Base-by-base conservation (phyloP, 2,888 invertebrate genomes). In the Osedax frankpressi region DNA sequence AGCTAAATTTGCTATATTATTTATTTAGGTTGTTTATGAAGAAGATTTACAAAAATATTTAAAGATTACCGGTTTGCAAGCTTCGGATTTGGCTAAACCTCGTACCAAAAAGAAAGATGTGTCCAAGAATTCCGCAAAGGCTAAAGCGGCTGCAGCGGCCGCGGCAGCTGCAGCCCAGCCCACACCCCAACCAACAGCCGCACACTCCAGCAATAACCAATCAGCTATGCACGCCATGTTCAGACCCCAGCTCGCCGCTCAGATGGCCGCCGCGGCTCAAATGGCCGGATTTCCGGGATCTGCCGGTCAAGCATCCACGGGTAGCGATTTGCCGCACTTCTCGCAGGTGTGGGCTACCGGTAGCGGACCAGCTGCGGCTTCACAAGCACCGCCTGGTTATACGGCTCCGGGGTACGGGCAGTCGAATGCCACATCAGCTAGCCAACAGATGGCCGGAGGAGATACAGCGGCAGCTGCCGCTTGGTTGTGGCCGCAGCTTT, bases 61-160 rank as follows among this genome's bases (percentile, higher is more conserved):
- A 59, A 76, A 76, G 74, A 59, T 76, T 19, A 78, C 77, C 6
- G 77, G 77, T 28, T 75, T 78, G n/a, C 77, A 77, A 68, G 75
- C 77, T n/a, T 77, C 77, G 2, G 78, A 78, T 30, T 72, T 78
- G 14, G 75, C 75, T 26, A 78, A 77, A 44, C 74, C 76, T 26
- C 69, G 69, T n/a, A 28, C 28, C 28, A 69, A 69, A 30, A 69
- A 69, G n/a, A 69, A 69, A 11, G 69, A 69, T 30, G 25, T 25
- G n/a, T 28, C 28, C 25, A 19, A 71, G 29, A 62, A 71, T 24
- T 29, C 74, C 6, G 26, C 28, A 14, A 25, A 30, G 29, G 63
- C 72, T 27, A 26, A 25, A 26, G 26, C 59, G 1, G 59, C 59
- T 0, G 65, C 65, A 2, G 65, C 65, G 0, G 14, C 26, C 71